Percentiles rank a stretch among this genome's conserved stretches.
phyloP scores from a whole-genome alignment of 2,797 vertebrate genomes.

The Cetoscarus ocellatus region DNA sequence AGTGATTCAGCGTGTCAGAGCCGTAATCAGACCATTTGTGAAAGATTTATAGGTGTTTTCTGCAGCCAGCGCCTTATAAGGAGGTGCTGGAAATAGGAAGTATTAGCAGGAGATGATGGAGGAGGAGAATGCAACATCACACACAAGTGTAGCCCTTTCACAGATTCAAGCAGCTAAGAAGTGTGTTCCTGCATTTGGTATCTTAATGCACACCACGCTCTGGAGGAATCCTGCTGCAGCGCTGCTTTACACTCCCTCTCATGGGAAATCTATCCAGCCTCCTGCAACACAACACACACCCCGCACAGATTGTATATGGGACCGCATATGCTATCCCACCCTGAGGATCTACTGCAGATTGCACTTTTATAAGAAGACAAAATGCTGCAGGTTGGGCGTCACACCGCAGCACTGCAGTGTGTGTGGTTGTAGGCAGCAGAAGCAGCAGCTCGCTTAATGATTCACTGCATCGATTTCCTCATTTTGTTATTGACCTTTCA shows the following conservation, averaged over 20 bases:
- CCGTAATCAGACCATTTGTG: slow-evolving; percentile 1
- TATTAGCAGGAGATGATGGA: background rate
- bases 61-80: background rate
- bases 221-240: slow-evolving; percentile 20
- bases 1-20: slow-evolving; percentile 1
- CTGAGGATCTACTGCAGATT: background rate
- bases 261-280: slow-evolving; percentile 16
- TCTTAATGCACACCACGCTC: background rate
- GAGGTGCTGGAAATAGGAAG: background rate
- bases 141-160: background rate
- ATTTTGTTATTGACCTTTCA: slow-evolving; percentile 63
- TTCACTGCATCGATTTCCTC: slow-evolving; percentile 66
- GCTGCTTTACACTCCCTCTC: background rate
- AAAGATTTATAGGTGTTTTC: slow-evolving; percentile 10
- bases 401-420: slow-evolving; percentile 27
- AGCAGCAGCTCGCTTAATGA: slow-evolving; percentile 42
- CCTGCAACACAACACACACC: slow-evolving; percentile 8
- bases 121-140: background rate
- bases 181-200: background rate
- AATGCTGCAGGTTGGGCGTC: slow-evolving; percentile 4
- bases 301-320: background rate
- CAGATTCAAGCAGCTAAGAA: background rate
- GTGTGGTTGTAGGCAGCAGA: slow-evolving; percentile 9
- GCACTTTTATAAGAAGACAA: too few relatives aligned
- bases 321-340: background rate